Percentiles rank a stretch among this genome's conserved stretches.
Conservation (phyloP, 2,888 invertebrate genomes). For the Malacosoma neustria region DNA sequence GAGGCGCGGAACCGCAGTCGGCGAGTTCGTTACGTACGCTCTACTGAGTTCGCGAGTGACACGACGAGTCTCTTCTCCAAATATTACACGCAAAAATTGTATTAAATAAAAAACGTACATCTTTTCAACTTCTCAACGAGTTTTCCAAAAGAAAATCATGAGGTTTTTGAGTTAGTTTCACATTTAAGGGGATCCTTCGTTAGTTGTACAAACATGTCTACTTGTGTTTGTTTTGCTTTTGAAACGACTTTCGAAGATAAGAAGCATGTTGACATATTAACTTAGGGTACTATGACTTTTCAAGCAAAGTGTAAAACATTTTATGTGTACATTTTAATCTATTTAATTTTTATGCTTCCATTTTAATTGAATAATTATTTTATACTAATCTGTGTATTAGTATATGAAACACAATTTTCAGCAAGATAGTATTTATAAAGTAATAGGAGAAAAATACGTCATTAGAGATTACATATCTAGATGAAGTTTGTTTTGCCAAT, state of each 20-base stretch:
- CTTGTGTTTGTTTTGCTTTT: not conserved
- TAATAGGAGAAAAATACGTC: too few relatives aligned
- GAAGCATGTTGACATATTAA: not conserved
- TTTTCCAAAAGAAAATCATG: constrained; percentile 37
- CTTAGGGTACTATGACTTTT: too few relatives aligned
- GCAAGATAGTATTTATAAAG: too few relatives aligned
- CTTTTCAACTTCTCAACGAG: constrained; percentile 49
- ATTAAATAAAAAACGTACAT: constrained; percentile 53
- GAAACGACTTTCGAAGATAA: not conserved
- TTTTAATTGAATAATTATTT: too few relatives aligned
- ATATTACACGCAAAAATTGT: constrained; percentile 50
- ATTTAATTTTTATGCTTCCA: too few relatives aligned
- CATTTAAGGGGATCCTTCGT: constrained; percentile 17
- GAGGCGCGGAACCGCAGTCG: constrained; percentile 29
- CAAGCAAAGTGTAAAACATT: too few relatives aligned
- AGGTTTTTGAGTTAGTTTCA: constrained; percentile 24
- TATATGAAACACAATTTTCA: too few relatives aligned
- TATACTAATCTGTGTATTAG: too few relatives aligned
- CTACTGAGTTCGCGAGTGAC: constrained; percentile 59
- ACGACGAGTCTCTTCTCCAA: constrained; percentile 51
- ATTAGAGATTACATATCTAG: too few relatives aligned
- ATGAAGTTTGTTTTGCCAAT: too few relatives aligned
- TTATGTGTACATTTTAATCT: too few relatives aligned
- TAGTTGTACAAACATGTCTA: not conserved
- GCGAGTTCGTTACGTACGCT: constrained; percentile 63